Conservation (phyloP, 1,140 invertebrate genomes). For the Chrysoperla carnea region DNA sequence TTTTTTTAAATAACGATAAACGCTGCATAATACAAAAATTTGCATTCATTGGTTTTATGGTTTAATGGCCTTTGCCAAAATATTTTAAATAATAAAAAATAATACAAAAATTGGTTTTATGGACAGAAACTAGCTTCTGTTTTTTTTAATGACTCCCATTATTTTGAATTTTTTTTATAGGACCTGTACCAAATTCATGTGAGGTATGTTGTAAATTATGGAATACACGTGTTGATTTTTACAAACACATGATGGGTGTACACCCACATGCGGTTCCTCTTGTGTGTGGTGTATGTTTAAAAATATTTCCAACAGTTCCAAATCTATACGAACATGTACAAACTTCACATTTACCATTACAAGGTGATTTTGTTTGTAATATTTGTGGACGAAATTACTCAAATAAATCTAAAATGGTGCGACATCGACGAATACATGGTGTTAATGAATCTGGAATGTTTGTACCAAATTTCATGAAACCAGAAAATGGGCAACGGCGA, state of each 20-base stretch:
- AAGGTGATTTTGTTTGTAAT: constrained; percentile 32
- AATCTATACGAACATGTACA: constrained; percentile 27
- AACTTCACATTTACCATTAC: constrained; percentile 27
- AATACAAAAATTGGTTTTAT: too few relatives aligned
- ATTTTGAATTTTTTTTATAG: background rate
- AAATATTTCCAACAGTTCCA: constrained; percentile 27
- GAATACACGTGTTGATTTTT: constrained; percentile 33
- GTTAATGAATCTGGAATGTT: constrained; percentile 5
- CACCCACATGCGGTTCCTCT: constrained; percentile 30
- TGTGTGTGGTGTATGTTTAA: constrained; percentile 34
- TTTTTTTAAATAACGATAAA: too few relatives aligned
- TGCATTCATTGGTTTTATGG: too few relatives aligned
- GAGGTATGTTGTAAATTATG: constrained; percentile 33
- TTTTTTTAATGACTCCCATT: too few relatives aligned
- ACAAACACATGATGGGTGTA: constrained; percentile 36
- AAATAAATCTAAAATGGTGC: constrained; percentile 33
- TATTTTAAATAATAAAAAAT: too few relatives aligned
- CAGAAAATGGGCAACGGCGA: background rate
- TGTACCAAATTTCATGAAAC: constrained; percentile 6
- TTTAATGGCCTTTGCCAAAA: too few relatives aligned
- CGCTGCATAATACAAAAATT: too few relatives aligned
- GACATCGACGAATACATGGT: constrained; percentile 31
- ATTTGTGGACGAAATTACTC: constrained; percentile 33
- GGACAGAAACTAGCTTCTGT: too few relatives aligned
- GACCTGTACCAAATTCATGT: constrained; percentile 24